Percentiles rank a stretch among this genome's conserved stretches.
Evolutionary conservation across 2,113 vertebrate genomes (phyloP).

Genomic region (Carlito syrichta): DNA sequence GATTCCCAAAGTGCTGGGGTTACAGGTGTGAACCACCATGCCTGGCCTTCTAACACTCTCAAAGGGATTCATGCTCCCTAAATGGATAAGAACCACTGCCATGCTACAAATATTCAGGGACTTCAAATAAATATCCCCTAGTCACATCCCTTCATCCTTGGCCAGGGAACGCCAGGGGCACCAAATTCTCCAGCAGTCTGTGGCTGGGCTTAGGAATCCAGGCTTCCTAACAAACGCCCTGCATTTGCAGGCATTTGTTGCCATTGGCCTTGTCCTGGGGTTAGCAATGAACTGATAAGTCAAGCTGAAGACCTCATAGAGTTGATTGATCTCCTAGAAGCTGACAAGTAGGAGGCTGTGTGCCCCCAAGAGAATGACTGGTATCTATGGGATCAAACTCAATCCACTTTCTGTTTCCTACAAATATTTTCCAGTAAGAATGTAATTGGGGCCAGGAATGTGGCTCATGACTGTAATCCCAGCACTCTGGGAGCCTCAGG

Average conservation of each 20-base stretch:
- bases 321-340: neutral
- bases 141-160: neutral
- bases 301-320: neutral
- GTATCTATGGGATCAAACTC: neutral
- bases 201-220: too few relatives aligned
- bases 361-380: neutral
- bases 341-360: neutral
- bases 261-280: neutral
- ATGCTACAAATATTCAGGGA: neutral
- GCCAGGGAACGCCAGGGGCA: neutral
- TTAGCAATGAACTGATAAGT: neutral
- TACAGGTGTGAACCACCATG: too few relatives aligned
- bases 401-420: neutral
- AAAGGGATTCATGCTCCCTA: too few relatives aligned
- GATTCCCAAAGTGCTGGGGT: too few relatives aligned
- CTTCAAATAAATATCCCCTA: neutral
- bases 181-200: neutral
- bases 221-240: too few relatives aligned
- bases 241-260: neutral
- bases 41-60: too few relatives aligned
- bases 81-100: neutral
- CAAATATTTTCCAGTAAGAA: slow-evolving; percentile 20
- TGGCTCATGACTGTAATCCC: too few relatives aligned
- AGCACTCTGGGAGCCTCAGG: too few relatives aligned
- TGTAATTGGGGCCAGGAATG: too few relatives aligned